phyloP scores from a whole-genome alignment of 2,888 invertebrate species.

The Cerceris rybyensis region DNA sequence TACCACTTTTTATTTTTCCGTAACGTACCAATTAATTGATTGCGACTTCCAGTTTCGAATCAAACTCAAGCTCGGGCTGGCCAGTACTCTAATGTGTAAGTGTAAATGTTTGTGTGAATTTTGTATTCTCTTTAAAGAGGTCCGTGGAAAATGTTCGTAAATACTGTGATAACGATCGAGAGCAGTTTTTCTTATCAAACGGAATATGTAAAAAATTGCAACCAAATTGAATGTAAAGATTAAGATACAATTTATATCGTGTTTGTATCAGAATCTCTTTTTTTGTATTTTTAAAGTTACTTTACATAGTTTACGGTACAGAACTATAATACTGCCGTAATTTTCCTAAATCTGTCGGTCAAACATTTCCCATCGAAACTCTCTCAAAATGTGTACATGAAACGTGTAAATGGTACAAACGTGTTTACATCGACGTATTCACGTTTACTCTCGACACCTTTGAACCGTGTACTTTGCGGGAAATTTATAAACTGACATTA shows the following conservation, averaged over 20 bases:
- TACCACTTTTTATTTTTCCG: conserved; percentile 46
- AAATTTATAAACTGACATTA: neutral
- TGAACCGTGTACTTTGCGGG: conserved; percentile 22
- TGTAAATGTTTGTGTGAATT: conserved; percentile 41
- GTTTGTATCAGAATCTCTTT: conserved; percentile 4
- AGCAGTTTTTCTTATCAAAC: neutral
- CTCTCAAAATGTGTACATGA: conserved; percentile 49
- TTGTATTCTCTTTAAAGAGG: conserved; percentile 51
- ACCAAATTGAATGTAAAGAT: conserved; percentile 2
- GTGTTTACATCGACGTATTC: conserved; percentile 58
- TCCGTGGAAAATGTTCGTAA: conserved; percentile 64
- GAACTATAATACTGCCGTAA: conserved; percentile 24
- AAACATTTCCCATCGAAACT: conserved; percentile 62
- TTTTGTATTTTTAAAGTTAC: neutral
- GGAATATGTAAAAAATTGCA: conserved; percentile 9
- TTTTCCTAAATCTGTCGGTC: conserved; percentile 20
- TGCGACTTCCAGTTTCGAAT: conserved; percentile 60
- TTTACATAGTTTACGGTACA: conserved; percentile 1
- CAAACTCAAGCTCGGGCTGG: conserved; percentile 75
- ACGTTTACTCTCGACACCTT: conserved; percentile 47
- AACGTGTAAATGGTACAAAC: conserved; percentile 45
- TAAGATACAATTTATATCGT: conserved; percentile 6
- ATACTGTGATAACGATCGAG: conserved; percentile 26
- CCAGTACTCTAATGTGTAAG: conserved; percentile 63
- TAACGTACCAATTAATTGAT: conserved; percentile 52